Base-by-base conservation (phyloP, 37 sponge, comb jelly and placozoan genomes). In the Chondrosia reniformis region DNA sequence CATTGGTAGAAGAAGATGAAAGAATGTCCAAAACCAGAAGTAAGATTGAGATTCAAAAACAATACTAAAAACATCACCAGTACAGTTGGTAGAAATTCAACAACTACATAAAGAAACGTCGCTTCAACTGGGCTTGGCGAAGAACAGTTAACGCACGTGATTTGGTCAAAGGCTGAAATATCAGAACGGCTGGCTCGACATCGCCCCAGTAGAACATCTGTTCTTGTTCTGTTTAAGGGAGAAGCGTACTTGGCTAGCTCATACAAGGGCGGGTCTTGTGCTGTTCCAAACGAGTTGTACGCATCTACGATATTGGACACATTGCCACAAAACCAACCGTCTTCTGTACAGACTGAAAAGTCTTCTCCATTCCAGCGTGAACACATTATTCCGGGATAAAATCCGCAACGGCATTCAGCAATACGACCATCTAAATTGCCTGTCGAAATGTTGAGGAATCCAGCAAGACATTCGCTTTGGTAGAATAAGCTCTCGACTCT, bases 1-100 rank as follows among this genome's bases (percentile, higher is more conserved):
- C 39, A 24, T 13, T 69, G 72, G 44, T 69, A 40, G 43, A 69
- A 69, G 72, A 69, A 69, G 40, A 69, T 34, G 36, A 69, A 36
- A 2, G 72, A 69, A 25, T 69, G 72, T 1, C 32, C n/a, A 0
- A 37, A 37, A 3, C 72, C 72, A 6, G 31, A 24, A 21, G 72
- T 25, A 4, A 69, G n/a, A 44, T 69, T 69, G n/a, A 69, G 38
- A 44, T 69, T 69, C 22, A 69, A 40, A 25, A 69, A 40, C 19
- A n/a, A 41, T 2, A 69, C 25, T 9, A 69, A 0, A 24, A 69
- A 13, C n/a, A 31, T 42, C 0, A 69, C 19, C 19, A 69, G 40
- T 7, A 9, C 43, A 39, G 42, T 34, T 36, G 72, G 72, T 17
- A 69, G 1, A 2, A 69, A 40, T 24, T 59, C 61, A 7, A 59